A percentile compares a stretch with the other conserved stretches of the same genome.
Conservation (phyloP, 2,797 vertebrate genomes). For the Rhadinocentrus ornatus region DNA sequence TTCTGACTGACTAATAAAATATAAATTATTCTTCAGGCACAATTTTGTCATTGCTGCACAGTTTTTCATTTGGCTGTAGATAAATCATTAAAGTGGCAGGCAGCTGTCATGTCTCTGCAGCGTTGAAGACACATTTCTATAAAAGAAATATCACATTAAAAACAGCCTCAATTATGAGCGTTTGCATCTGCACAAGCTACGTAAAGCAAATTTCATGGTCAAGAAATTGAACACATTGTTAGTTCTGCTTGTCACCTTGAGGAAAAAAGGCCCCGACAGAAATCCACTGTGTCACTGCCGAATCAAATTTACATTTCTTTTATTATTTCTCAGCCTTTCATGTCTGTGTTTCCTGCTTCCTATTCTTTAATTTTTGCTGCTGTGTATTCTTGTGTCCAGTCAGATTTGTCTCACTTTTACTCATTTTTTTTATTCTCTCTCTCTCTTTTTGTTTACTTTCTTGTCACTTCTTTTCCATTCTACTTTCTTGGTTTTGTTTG, state of each 20-base stretch:
- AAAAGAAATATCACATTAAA: neutral
- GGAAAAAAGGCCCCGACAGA: neutral
- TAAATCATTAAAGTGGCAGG: neutral
- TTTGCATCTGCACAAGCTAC: neutral
- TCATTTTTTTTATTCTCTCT: constrained; percentile 56
- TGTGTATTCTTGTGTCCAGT: constrained; percentile 48
- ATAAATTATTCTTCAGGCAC: neutral
- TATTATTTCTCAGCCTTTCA: constrained; percentile 38
- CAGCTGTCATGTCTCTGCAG: neutral
- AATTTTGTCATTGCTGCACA: neutral
- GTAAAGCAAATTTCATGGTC: neutral
- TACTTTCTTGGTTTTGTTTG: constrained; percentile 78
- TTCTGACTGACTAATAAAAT: neutral
- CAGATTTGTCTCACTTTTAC: constrained; percentile 47
- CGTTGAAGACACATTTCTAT: neutral
- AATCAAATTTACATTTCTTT: constrained; percentile 32
- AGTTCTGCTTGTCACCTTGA: neutral
- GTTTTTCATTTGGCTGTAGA: too few species aligned
- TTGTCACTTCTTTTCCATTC: constrained; percentile 54
- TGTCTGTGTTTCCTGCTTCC: constrained; percentile 22
- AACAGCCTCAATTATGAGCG: neutral
- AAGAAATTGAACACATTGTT: neutral
- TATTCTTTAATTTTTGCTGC: constrained; percentile 32
- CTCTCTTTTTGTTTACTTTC: constrained; percentile 42
- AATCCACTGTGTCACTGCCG: constrained; percentile 16